Conservation (phyloP, 2,888 invertebrate species). For the Drosophila mayaguana region DNA sequence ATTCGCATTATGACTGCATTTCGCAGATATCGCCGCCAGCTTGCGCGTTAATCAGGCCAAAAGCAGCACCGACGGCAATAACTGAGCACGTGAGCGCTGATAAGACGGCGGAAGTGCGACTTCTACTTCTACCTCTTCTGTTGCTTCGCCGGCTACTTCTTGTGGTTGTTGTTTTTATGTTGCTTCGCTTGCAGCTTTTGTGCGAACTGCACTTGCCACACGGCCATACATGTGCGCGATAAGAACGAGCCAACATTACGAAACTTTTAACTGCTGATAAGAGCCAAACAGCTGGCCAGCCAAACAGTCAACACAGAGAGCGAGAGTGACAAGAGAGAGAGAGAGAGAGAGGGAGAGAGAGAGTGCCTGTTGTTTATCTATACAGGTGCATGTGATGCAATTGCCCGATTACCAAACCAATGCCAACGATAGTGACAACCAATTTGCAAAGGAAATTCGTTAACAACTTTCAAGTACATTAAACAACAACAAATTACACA, state of each 20-base stretch:
- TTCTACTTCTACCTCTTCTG: background rate
- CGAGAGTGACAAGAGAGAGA: background rate
- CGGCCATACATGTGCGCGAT: slow-evolving; percentile 26
- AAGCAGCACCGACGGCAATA: slow-evolving; percentile 3
- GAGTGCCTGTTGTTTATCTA: slow-evolving; percentile 25
- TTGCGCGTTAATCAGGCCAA: slow-evolving; percentile 54
- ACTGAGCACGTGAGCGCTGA: slow-evolving; percentile 63
- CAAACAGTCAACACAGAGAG: background rate
- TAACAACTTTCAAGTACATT: slow-evolving; percentile 27
- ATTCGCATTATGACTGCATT: slow-evolving; percentile 34
- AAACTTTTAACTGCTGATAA: slow-evolving; percentile 59
- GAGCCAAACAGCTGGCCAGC: slow-evolving; percentile 42
- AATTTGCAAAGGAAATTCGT: slow-evolving; percentile 31
- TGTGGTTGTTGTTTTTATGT: background rate
- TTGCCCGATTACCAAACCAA: slow-evolving; percentile 63
- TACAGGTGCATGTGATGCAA: slow-evolving; percentile 67
- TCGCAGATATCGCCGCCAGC: slow-evolving; percentile 29
- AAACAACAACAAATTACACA: slow-evolving; percentile 12
- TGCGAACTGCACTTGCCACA: slow-evolving; percentile 48
- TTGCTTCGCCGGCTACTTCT: background rate
- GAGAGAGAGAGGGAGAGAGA: background rate
- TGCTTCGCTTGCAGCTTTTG: slow-evolving; percentile 39
- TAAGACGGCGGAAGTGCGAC: slow-evolving; percentile 62
- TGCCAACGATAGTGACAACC: slow-evolving; percentile 42
- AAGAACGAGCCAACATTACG: slow-evolving; percentile 58